These are phyloP conservation scores for Polylopha cassiicola DNA, from an alignment of 2,888 invertebrate genomes.

Conservation along the genomic window DNA sequence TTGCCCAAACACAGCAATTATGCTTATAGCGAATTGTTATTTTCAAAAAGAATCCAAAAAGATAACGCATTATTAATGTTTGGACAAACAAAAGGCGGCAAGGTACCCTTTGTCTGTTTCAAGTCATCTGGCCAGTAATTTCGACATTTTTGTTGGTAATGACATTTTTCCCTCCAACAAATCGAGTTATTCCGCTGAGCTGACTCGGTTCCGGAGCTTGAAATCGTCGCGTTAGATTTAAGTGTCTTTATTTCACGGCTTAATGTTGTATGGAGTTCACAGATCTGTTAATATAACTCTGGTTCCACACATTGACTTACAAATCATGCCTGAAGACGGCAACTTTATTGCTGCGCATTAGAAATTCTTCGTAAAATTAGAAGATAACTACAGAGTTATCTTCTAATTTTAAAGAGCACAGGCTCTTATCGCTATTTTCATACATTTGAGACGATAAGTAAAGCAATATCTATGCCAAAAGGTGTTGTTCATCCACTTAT, in stretches of 20 bases:
- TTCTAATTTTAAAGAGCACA: too few relatives aligned
- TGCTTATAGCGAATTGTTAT: neutral
- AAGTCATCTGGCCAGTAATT: neutral
- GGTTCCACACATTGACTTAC: too few relatives aligned
- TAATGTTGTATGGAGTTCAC: too few relatives aligned
- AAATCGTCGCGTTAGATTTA: slow-evolving; percentile 4
- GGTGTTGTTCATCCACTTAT: too few relatives aligned
- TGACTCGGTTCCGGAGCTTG: slow-evolving; percentile 5
- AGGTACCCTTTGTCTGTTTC: neutral
- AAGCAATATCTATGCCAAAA: too few relatives aligned
- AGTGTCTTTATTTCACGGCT: slow-evolving; percentile 6
- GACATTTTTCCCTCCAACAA: slow-evolving; percentile 7
- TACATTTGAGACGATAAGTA: too few relatives aligned
- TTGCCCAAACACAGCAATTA: neutral
- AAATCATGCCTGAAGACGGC: too few relatives aligned
- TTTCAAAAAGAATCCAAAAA: slow-evolving; percentile 1
- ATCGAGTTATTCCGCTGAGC: slow-evolving; percentile 8
- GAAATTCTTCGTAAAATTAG: too few relatives aligned
- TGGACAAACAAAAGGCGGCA: slow-evolving; percentile 1
- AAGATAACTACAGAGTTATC: too few relatives aligned
- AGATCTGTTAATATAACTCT: too few relatives aligned
- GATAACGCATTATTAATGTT: slow-evolving; percentile 1
- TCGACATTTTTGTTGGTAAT: slow-evolving; percentile 5
- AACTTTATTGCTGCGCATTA: too few relatives aligned
- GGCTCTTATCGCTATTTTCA: too few relatives aligned